These are phyloP conservation scores for Acipenser ruthenus DNA, from an alignment of 2,797 vertebrate genomes.

Conservation along the genomic window DNA sequence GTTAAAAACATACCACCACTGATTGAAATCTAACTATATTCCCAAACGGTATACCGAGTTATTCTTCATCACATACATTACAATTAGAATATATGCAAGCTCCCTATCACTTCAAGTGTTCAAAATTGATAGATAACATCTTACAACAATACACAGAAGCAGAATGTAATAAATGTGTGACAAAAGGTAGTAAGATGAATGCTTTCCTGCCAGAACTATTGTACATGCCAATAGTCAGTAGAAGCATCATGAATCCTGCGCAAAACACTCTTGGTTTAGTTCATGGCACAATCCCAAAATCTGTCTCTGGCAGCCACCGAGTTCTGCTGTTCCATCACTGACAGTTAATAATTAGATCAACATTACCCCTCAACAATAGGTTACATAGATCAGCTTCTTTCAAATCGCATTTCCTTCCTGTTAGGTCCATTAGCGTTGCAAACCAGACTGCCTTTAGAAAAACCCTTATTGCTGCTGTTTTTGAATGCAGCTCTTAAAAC, in stretches of 20 bases:
- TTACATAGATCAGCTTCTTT: conserved; percentile 88
- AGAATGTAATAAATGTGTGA: conserved; percentile 26
- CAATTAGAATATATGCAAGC: conserved; percentile 22
- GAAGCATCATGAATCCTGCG: conserved; percentile 31
- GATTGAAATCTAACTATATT: background rate
- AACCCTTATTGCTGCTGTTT: conserved; percentile 78
- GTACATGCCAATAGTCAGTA: conserved; percentile 41
- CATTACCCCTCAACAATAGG: conserved; percentile 82
- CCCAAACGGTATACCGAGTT: background rate
- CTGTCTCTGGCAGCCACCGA: conserved; percentile 46
- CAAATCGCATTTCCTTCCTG: conserved; percentile 93
- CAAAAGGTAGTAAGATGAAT: conserved; percentile 42
- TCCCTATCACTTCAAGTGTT: conserved; percentile 29
- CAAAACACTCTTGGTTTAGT: conserved; percentile 21
- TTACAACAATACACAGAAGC: conserved; percentile 31
- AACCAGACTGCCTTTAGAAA: conserved; percentile 81
- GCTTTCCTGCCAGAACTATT: conserved; percentile 23
- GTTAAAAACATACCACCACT: no score
- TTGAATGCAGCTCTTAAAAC: conserved; percentile 73
- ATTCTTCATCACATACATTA: conserved; percentile 29
- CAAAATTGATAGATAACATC: conserved; percentile 31
- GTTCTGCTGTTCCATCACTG: conserved; percentile 74
- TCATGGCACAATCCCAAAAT: conserved; percentile 46
- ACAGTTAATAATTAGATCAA: conserved; percentile 92
- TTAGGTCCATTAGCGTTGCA: conserved; percentile 78